Base-by-base conservation (phyloP, 64 coral and sea anemone species). In the Porites lutea region DNA sequence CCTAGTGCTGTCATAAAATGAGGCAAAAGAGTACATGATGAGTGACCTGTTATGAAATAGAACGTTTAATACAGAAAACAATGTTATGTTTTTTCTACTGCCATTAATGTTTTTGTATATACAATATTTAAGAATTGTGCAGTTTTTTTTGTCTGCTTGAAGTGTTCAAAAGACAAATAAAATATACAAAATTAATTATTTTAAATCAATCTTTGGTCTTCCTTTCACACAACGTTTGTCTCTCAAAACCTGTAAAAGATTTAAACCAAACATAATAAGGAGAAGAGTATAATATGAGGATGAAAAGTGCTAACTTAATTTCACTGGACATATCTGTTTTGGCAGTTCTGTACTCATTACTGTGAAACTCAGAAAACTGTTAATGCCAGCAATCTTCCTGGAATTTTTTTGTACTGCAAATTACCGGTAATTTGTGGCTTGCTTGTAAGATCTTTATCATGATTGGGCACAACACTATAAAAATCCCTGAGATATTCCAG, bases 71-170 rank as follows among this genome's bases (percentile, higher is more conserved):
- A 70, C 11, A 23, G 8, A n/a, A 70, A 21, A 21, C 6, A 5
- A 79, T 9, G 0, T 22, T 14, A 61, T 60, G 57, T 60, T 80
- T 3, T 10, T 50, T 16, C 14, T 16, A 47, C 2, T 48, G 12
- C 46, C 23, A 43, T 74, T 78, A n/a, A 22, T 50, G 13, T 57
- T 19, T 77, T 13, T 7, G 58, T 77, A 77, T 77, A 22, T 63
- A 65, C 79, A 82, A 82, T 82, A 62, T 82, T 16, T 82, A 18
- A 65, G 12, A 46, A 57, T 37, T 57, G 54, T 57, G 54, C 54
- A 57, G n/a, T 57, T 5, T 58, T 23, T 55, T 44, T 62, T 3
- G 14, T 65, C 59, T 82, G 5, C 45, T 19, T 65, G 15, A 82
- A 82, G 23, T 65, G 13, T 15, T 3, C 44, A 79, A 23, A 8